Conservation (phyloP, 2,113 vertebrate species). For the Callipepla californica region DNA sequence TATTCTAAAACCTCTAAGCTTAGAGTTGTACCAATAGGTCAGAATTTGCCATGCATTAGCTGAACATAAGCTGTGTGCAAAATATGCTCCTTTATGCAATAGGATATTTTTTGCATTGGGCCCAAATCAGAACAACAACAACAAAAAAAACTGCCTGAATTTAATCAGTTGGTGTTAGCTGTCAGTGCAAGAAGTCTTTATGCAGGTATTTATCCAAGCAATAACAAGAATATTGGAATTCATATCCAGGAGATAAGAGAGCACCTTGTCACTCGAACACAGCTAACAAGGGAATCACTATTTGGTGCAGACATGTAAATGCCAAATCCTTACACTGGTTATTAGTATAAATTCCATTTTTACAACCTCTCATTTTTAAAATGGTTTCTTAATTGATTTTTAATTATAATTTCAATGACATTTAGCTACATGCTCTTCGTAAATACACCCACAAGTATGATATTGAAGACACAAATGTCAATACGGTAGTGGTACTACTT, state of each 20-base stretch:
- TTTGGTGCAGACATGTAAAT: conserved; percentile 44
- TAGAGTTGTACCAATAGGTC: neutral
- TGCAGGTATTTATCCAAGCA: conserved; percentile 46
- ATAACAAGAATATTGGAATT: conserved; percentile 50
- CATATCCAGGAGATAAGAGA: conserved; percentile 30
- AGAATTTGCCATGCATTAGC: neutral
- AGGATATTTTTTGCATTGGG: neutral
- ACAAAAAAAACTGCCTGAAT: neutral
- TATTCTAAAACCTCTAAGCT: neutral
- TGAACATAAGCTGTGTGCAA: neutral
- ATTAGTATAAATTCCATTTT: conserved; percentile 65
- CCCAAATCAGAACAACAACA: conserved; percentile 22
- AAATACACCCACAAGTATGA: conserved; percentile 12
- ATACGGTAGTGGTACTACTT: neutral
- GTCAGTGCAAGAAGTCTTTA: conserved; percentile 44
- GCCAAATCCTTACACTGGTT: conserved; percentile 35
- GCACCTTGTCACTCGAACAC: conserved; percentile 54
- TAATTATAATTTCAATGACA: conserved; percentile 54
- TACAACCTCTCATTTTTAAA: conserved; percentile 52
- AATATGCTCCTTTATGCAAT: neutral
- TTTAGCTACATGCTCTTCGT: conserved; percentile 34
- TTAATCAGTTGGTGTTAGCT: conserved; percentile 51
- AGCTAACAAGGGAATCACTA: conserved; percentile 43
- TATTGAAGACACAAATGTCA: neutral
- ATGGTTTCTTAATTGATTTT: conserved; percentile 62